A percentile compares a stretch with the other conserved stretches of the same genome.
phyloP scores from a whole-genome alignment of 1,140 invertebrate species.

The Drosophila nikananu region DNA sequence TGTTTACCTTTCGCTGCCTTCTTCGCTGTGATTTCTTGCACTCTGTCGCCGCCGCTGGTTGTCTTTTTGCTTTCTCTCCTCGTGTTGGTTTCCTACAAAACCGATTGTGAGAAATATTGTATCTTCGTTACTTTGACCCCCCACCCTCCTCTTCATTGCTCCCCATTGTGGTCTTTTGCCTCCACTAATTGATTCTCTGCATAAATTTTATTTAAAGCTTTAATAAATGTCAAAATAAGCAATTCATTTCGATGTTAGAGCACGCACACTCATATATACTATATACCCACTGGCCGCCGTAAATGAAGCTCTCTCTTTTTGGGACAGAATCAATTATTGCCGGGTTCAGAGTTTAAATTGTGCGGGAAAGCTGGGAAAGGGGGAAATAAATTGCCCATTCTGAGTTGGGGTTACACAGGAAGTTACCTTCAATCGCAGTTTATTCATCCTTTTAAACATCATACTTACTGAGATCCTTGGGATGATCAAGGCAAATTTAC shows the following conservation, averaged over 20 bases:
- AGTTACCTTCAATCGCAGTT: constrained; percentile 2
- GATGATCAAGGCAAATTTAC: neutral
- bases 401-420: neutral
- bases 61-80: constrained; percentile 70
- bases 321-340: constrained; percentile 77
- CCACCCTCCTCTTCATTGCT: constrained; percentile 4
- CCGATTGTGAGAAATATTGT: constrained; percentile 78
- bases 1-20: constrained; percentile 63
- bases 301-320: constrained; percentile 77
- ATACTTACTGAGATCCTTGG: neutral
- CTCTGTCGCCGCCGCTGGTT: constrained; percentile 64
- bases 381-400: constrained; percentile 45
- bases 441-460: neutral
- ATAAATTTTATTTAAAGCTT: constrained; percentile 85
- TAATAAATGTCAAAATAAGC: constrained; percentile 85
- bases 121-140: constrained; percentile 62
- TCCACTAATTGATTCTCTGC: constrained; percentile 82
- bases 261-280: constrained; percentile 49
- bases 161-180: constrained; percentile 36
- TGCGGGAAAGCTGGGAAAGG: constrained; percentile 47
- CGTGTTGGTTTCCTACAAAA: constrained; percentile 53
- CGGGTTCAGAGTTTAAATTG: constrained; percentile 81
- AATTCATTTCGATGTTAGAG: constrained; percentile 84
- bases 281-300: constrained; percentile 25
- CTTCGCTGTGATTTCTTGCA: constrained; percentile 71